Evolutionary conservation across 2,113 vertebrate genomes (phyloP).

Genomic region (Silurus asotus): DNA sequence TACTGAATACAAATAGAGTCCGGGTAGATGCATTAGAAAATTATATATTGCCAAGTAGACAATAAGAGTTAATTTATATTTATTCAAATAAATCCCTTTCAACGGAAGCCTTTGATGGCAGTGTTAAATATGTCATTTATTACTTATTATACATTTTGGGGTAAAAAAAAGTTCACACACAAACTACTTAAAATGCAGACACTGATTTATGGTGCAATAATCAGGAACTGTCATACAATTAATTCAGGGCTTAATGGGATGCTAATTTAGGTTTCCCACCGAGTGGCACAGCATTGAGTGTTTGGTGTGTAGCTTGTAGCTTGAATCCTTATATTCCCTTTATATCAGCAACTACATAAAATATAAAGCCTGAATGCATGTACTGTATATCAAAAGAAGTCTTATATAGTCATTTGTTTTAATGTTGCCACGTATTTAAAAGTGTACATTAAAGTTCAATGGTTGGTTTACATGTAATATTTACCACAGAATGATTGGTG

Average conservation of each 20-base stretch:
- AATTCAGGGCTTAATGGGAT: background rate
- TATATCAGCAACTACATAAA: too few species aligned
- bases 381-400: background rate
- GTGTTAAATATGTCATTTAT: background rate
- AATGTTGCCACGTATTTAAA: background rate
- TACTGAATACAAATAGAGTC: background rate
- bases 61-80: background rate
- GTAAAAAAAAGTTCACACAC: background rate
- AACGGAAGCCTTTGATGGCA: background rate
- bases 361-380: too few species aligned
- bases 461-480: background rate
- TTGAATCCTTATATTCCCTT: background rate
- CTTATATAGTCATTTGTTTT: background rate
- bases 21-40: background rate
- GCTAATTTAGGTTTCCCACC: constrained; percentile 11
- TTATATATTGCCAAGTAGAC: background rate
- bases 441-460: background rate
- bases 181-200: constrained; percentile 24
- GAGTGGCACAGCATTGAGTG: background rate
- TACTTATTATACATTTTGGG: background rate
- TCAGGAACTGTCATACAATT: constrained; percentile 23
- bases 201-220: constrained; percentile 7
- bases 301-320: background rate
- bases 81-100: background rate
- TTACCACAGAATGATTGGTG: background rate